Base-by-base conservation (phyloP, 2,888 invertebrate species). In the Atethmia centrago region DNA sequence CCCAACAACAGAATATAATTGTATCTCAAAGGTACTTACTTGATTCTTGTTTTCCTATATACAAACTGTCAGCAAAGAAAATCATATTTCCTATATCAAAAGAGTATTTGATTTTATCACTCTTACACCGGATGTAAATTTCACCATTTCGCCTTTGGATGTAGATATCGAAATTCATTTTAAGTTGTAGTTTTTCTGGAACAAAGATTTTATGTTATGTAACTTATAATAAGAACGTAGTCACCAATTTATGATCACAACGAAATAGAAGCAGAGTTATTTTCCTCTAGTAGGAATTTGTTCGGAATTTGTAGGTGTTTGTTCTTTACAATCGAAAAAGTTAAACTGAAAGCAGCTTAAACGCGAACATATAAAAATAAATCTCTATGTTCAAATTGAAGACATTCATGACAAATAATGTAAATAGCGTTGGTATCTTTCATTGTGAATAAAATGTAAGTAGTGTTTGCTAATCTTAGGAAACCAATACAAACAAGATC, bases 181-280 rank as follows among this genome's bases (percentile, higher is more conserved):
- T 79, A 0, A 93, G 7, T 10, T 84, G 76, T 0, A 92, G 14
- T 82, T 90, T 87, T 3, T 90, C 92, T 93, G 88, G 64, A 91
- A 90, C 16, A 42, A 71, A 49, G 2, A 5, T 42, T 68, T 36
- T 21, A 3, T 8, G 9, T 31, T 31, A 67, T n/a, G 0, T 9
- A 21, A 16, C 25, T 65, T 21, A 56, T 10, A 42, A 36, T 40
- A 25, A 25, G 63, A 40, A 16, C 7, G 14, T 40, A 21, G 19
- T 9, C 9, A 21, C 12, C 3, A 10, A 21, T 21, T 19, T 40
- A 28, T 28, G 16, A 49, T 36, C 2, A 47, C 21, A 63, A 25
- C 1, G 14, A 21, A 7, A 49, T 47, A 40, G 47, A 28, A 40
- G 3, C 14, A 45, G 14, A 28, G 14, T 19, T 31, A 31, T 51